phyloP scores from a whole-genome alignment of 2,797 vertebrate genomes.

The Lagocephalus sceleratus region DNA sequence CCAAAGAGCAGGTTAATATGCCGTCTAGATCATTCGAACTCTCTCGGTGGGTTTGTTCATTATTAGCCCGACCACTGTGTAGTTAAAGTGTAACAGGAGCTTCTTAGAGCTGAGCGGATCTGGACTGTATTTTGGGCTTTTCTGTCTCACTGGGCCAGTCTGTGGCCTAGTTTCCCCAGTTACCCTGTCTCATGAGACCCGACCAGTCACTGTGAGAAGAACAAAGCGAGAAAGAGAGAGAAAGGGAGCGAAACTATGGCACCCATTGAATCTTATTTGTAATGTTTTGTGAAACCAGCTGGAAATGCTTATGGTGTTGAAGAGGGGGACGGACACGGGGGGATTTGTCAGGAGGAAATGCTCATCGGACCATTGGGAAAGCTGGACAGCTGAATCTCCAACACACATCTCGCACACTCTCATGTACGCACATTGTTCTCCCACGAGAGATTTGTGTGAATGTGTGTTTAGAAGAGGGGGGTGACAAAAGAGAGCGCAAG shows the following conservation, averaged over 20 bases:
- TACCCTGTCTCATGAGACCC: slow-evolving; percentile 57
- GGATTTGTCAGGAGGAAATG: slow-evolving; percentile 34
- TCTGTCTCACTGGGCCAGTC: slow-evolving; percentile 43
- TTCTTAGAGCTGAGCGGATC: slow-evolving; percentile 25
- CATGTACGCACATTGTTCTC: not conserved
- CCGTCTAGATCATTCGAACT: not conserved
- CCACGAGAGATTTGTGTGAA: not conserved
- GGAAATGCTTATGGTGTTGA: slow-evolving; percentile 64
- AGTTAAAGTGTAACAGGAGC: slow-evolving; percentile 31
- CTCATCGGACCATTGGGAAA: slow-evolving; percentile 32
- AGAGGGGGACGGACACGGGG: slow-evolving; percentile 3
- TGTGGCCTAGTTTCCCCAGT: slow-evolving; percentile 64
- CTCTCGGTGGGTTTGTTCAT: slow-evolving; percentile 1
- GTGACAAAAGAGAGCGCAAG: slow-evolving; percentile 37
- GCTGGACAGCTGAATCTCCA: slow-evolving; percentile 25
- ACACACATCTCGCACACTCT: slow-evolving; percentile 13
- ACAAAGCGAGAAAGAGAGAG: slow-evolving; percentile 25
- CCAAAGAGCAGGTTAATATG: slow-evolving; percentile 1
- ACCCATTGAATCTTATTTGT: slow-evolving; percentile 56
- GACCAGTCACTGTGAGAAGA: slow-evolving; percentile 56
- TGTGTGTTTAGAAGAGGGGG: slow-evolving; percentile 24
- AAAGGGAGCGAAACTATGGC: slow-evolving; percentile 46
- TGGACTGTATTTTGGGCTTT: slow-evolving; percentile 29
- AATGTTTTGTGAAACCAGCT: slow-evolving; percentile 71
- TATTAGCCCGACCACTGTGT: slow-evolving; percentile 1